These are phyloP conservation scores for Ophion costatus DNA, from an alignment of 2,888 invertebrate genomes.

Conservation along the genomic window DNA sequence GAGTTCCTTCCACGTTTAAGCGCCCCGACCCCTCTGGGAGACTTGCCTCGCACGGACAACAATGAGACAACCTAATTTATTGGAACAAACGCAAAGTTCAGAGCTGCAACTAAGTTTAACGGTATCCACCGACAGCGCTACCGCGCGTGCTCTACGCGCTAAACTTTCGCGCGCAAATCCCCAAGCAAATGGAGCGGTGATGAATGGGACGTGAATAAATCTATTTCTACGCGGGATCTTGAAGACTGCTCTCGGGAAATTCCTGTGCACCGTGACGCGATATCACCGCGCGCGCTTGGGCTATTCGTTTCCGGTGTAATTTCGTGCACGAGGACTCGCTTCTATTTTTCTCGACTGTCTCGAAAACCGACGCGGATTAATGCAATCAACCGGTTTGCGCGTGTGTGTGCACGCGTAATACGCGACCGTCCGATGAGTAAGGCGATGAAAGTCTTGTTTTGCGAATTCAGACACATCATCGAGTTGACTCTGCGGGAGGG, in stretches of 20 bases:
- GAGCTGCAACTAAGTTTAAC: constrained; percentile 23
- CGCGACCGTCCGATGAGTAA: neutral
- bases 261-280: neutral
- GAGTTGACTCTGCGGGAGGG: neutral
- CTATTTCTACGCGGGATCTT: neutral
- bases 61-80: constrained; percentile 60
- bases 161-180: constrained; percentile 19
- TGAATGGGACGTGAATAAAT: constrained; percentile 3
- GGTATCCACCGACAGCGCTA: neutral
- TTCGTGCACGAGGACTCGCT: neutral
- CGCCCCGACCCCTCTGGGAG: neutral
- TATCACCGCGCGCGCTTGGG: neutral
- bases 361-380: neutral
- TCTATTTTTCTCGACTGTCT: neutral
- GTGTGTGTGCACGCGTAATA: neutral
- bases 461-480: neutral
- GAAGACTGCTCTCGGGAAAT: neutral
- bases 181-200: constrained; percentile 8
- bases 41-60: constrained; percentile 49
- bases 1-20: constrained; percentile 2
- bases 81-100: constrained; percentile 26
- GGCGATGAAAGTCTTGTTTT: neutral
- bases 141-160: neutral
- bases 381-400: neutral
- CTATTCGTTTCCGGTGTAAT: neutral